These are phyloP conservation scores for Antechinus flavipes DNA, from an alignment of 2,113 vertebrate genomes.

Conservation along the genomic window DNA sequence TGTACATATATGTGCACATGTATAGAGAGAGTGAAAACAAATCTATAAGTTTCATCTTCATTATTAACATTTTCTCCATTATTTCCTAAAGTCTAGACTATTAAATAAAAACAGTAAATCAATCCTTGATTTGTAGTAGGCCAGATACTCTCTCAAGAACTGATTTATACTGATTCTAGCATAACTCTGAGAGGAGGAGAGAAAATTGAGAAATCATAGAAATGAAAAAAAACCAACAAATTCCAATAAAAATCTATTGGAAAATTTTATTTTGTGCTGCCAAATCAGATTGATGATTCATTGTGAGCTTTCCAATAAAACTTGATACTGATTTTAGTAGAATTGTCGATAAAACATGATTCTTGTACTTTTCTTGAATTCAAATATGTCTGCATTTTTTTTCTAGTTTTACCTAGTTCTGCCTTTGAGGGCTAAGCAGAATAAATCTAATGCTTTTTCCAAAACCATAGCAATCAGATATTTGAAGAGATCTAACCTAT, in stretches of 20 bases:
- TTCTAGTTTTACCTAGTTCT: neutral
- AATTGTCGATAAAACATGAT: neutral
- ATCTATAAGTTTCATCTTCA: neutral
- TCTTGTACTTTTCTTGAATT: neutral
- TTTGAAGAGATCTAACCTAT: neutral
- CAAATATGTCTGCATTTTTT: neutral
- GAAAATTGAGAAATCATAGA: neutral
- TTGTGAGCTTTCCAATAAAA: neutral
- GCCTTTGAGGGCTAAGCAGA: neutral
- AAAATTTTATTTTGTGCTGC: neutral
- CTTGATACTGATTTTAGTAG: neutral
- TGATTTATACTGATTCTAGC: neutral
- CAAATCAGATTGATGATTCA: neutral
- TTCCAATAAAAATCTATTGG: neutral
- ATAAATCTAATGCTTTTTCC: neutral
- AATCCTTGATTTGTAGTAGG: neutral
- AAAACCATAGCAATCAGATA: neutral
- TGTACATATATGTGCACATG: too few species aligned
- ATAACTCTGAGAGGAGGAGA: neutral
- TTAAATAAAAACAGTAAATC: neutral
- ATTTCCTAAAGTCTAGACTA: neutral
- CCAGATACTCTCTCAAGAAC: neutral
- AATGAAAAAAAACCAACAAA: neutral
- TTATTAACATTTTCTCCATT: neutral
- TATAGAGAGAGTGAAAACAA: neutral